Percentiles rank a stretch among this genome's conserved stretches.
Evolutionary conservation across 2,113 vertebrate genomes (phyloP).

Genomic region (Cheirogaleus medius): DNA sequence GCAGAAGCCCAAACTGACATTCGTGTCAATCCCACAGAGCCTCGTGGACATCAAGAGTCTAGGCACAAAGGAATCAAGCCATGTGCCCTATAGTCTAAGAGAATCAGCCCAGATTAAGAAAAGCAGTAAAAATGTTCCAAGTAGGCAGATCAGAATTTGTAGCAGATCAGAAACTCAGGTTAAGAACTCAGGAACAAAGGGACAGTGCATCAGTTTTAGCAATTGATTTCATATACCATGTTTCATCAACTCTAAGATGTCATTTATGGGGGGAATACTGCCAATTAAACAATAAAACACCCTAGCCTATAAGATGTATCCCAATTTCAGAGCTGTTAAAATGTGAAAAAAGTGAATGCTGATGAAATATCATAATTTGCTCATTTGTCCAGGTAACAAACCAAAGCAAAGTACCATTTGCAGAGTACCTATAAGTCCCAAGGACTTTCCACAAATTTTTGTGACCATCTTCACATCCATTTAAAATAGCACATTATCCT

Average conservation of each 20-base stretch:
- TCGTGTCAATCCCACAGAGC: neutral
- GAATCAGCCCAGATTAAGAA: neutral
- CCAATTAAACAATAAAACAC: slow-evolving; percentile 32
- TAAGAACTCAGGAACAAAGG: slow-evolving; percentile 6
- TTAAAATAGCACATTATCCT: slow-evolving; percentile 8
- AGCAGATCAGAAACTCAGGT: neutral
- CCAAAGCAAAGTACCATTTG: neutral
- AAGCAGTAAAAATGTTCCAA: slow-evolving; percentile 21
- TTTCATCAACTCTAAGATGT: slow-evolving; percentile 19
- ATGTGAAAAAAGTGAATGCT: neutral
- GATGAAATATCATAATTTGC: neutral
- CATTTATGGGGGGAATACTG: neutral
- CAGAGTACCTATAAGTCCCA: neutral
- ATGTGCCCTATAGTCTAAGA: neutral
- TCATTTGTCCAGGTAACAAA: slow-evolving; percentile 47
- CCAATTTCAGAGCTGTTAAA: neutral
- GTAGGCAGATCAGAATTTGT: slow-evolving; percentile 11
- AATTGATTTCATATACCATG: neutral
- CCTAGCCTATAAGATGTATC: neutral
- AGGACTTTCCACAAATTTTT: slow-evolving; percentile 39
- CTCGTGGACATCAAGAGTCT: neutral
- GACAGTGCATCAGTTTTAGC: neutral
- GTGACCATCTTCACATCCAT: neutral
- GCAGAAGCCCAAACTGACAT: neutral
- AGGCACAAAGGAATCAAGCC: neutral